Evolutionary conservation across 1,140 invertebrate species (phyloP), one percentile per base, ranked within the genome.

Genomic region (Hetaerina americana): DNA sequence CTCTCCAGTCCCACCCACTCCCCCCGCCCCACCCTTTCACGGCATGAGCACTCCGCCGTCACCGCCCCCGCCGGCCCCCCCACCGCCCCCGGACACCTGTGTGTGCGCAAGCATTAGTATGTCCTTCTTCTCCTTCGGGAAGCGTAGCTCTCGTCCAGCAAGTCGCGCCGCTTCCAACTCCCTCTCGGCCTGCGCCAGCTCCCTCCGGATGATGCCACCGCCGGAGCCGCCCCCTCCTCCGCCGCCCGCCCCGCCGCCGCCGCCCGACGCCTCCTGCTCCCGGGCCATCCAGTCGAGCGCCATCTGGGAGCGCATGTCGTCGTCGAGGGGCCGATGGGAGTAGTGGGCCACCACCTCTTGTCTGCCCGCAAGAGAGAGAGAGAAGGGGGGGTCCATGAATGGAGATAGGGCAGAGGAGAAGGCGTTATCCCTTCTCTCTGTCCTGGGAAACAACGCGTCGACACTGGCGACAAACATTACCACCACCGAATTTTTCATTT

Each of bases 271-370:
- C 77, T 96, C 94, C 72, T 94, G 89, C 76, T 95, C 93, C 15
- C 90, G 82, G 0, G 93, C 92, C n/a, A 96, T 95, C 94, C 94
- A 97, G 79, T 96, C 94, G 24, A 95, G 84, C 0, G 94, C 94
- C 95, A 97, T 97, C 82, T 96, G 94, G 70, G 93, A 93, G 69
- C 95, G 86, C 95, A 97, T 97, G 77, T 95, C 93, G 79, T 97
- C 95, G 78, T 97, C 94, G 82, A 87, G 79, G 12, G 83, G 81
- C 15, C 95, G 86, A 77, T 95, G 91, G 24, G 92, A 95, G 79
- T 96, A 96, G 80, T 96, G 94, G 18, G 93, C 93, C n/a, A 97
- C 91, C 0, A 97, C 94, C 81, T 96, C 93, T 77, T 95, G 92
- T n/a, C 40, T 57, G 40, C 10, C 15, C 15, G 22, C 24, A 26